Percentiles rank a stretch among this genome's conserved stretches.
Evolutionary conservation across 2,113 vertebrate genomes (phyloP).

Genomic region (Rhegmatorhina hoffmannsi): DNA sequence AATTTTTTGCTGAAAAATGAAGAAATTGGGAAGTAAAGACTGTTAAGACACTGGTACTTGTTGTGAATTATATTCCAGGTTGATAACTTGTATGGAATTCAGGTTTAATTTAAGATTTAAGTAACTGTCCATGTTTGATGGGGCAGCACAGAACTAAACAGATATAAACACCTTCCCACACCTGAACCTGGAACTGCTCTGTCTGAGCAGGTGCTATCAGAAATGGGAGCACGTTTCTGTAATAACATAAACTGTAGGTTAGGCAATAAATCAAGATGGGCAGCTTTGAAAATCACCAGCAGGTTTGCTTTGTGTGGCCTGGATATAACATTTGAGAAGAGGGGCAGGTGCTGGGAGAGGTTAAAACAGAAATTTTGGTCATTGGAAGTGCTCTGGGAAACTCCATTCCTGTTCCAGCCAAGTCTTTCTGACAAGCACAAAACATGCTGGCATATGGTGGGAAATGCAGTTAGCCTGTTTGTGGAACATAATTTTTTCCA

Average conservation of each 20-base stretch:
- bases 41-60: background rate
- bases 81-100: background rate
- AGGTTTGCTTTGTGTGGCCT: background rate
- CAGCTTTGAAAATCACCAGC: background rate
- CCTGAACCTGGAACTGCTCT: background rate
- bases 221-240: background rate
- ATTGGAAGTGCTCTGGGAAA: background rate
- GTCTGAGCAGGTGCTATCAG: background rate
- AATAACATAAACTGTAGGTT: background rate
- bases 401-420: background rate
- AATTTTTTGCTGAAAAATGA: background rate
- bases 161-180: background rate
- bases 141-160: background rate
- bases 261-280: background rate
- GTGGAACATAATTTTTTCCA: accelerated
- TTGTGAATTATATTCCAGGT: background rate
- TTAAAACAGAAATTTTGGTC: background rate
- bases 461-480: background rate
- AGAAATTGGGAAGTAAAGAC: background rate
- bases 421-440: background rate
- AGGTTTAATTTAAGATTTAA: background rate
- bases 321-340: background rate
- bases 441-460: background rate
- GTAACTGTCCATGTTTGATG: background rate
- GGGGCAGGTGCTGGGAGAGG: background rate